A percentile compares a stretch with the other conserved stretches of the same genome.
Conservation (phyloP, 1,140 invertebrate genomes). For the Himalopsyche phryganea region DNA sequence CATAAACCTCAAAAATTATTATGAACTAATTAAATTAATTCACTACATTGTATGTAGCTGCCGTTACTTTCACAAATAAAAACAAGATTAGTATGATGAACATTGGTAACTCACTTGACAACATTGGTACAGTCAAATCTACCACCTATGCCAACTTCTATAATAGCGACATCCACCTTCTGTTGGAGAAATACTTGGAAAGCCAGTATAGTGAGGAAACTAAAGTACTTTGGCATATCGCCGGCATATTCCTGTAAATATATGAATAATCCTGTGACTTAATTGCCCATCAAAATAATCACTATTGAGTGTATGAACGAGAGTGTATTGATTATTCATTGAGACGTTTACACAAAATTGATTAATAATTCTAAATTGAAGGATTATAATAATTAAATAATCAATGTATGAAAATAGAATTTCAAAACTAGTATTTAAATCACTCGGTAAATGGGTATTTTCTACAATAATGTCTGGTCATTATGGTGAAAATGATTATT, state of each 20-base stretch:
- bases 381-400: not conserved
- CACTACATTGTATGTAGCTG: too few species aligned
- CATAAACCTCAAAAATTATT: too few species aligned
- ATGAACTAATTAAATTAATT: too few species aligned
- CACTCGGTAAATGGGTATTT: not conserved
- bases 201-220: constrained; percentile 89
- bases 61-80: too few species aligned
- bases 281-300: not conserved
- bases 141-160: constrained; percentile 98
- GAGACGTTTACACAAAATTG: not conserved
- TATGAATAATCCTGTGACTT: not conserved
- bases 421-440: not conserved
- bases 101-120: constrained; percentile 65
- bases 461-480: too few species aligned
- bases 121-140: constrained; percentile 93
- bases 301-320: not conserved
- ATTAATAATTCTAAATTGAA: not conserved
- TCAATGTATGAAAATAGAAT: not conserved
- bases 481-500: too few species aligned
- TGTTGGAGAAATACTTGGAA: constrained; percentile 85
- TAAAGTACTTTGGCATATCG: constrained; percentile 92
- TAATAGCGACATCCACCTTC: constrained; percentile 86
- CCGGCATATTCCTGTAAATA: constrained; percentile 52
- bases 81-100: too few species aligned
- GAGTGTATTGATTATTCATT: not conserved